Percentiles rank a stretch among this genome's conserved stretches.
phyloP scores from a whole-genome alignment of 2,113 vertebrate species.

The Takifugu bimaculatus region DNA sequence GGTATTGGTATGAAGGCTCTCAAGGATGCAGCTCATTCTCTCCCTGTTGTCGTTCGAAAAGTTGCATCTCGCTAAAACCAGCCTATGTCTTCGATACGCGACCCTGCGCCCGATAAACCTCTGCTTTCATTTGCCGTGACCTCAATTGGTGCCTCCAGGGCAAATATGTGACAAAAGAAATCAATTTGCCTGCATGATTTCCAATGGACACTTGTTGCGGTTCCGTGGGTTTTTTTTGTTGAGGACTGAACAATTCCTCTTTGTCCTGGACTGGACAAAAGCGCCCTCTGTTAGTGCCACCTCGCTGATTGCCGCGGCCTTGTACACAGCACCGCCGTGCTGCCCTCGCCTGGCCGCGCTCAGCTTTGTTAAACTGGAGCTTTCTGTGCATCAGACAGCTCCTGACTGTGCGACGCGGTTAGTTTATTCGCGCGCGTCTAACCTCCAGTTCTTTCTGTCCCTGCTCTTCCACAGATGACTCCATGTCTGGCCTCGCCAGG shows the following conservation, averaged over 20 bases:
- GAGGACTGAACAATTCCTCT: constrained; percentile 56
- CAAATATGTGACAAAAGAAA: constrained; percentile 31
- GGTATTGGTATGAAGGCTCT: too few species aligned
- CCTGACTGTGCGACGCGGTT: constrained; percentile 18
- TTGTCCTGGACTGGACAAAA: constrained; percentile 62
- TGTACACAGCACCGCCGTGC: constrained; percentile 30
- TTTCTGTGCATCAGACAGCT: constrained; percentile 38
- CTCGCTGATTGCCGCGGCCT: constrained; percentile 48
- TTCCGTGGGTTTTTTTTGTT: constrained; percentile 17
- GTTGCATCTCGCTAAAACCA: too few species aligned
- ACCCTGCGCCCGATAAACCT: too few species aligned
- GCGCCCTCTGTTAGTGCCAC: constrained; percentile 60
- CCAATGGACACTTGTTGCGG: constrained; percentile 46
- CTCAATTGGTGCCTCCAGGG: neutral
- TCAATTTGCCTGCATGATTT: constrained; percentile 31
- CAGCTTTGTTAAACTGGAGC: constrained; percentile 37
- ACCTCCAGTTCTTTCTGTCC: constrained; percentile 23
- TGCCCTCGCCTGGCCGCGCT: constrained; percentile 26
- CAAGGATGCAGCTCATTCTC: too few species aligned
- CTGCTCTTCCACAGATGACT: constrained; percentile 68
- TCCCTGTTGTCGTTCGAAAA: too few species aligned
- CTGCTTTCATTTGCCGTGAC: too few species aligned
- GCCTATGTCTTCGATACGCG: too few species aligned
- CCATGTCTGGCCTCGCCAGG: constrained; percentile 68
- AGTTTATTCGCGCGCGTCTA: neutral